Conservation (phyloP, 2,797 vertebrate genomes). For the Clarias pachynema region DNA sequence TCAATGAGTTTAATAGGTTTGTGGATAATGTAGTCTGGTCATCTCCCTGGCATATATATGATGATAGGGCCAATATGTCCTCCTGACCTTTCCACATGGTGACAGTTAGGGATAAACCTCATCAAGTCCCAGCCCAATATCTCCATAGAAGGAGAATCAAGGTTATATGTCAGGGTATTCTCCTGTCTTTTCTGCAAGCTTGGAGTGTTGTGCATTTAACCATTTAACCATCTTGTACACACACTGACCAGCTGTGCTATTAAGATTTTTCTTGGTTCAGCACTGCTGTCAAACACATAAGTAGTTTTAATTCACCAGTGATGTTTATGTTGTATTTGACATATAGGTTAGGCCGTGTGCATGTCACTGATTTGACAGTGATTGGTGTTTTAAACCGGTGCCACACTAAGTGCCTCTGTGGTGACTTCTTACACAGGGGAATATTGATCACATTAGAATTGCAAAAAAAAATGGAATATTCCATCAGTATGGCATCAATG, state of each 20-base stretch:
- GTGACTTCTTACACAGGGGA: constrained; percentile 13
- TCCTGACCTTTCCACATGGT: constrained; percentile 45
- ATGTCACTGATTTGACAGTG: neutral
- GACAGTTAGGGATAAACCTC: constrained; percentile 56
- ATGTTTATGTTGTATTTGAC: constrained; percentile 24
- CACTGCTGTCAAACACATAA: neutral
- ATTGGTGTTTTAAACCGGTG: neutral
- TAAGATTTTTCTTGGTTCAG: constrained; percentile 4
- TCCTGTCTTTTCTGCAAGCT: constrained; percentile 37
- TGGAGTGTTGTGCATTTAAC: constrained; percentile 41
- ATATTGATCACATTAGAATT: constrained; percentile 55
- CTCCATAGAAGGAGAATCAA: constrained; percentile 19
- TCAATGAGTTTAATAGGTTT: constrained; percentile 40
- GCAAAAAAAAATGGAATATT: constrained; percentile 43
- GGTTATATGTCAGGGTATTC: constrained; percentile 41
- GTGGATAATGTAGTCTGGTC: constrained; percentile 41
- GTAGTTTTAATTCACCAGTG: neutral
- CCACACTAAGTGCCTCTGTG: neutral
- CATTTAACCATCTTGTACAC: neutral
- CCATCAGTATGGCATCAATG: constrained; percentile 35
- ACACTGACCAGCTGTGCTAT: constrained; percentile 32
- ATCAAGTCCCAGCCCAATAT: constrained; percentile 53
- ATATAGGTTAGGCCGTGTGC: neutral
- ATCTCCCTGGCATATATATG: constrained; percentile 20
- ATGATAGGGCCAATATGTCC: constrained; percentile 46